Conservation (phyloP, 1,140 invertebrate genomes). For the Cydia amplana region DNA sequence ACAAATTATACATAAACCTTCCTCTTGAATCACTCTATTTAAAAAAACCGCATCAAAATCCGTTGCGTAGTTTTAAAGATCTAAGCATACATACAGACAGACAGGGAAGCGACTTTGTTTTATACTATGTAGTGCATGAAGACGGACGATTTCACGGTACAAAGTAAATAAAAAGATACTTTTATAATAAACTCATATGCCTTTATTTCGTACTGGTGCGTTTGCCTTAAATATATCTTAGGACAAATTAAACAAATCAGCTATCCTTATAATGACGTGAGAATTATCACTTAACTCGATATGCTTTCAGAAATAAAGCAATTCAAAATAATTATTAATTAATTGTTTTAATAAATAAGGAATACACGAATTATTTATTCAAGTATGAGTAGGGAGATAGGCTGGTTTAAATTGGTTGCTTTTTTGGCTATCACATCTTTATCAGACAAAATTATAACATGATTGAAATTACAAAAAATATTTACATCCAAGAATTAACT, state of each 20-base stretch:
- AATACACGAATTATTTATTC: conserved; percentile 44
- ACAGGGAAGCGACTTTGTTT: too few relatives aligned
- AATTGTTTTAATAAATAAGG: conserved; percentile 51
- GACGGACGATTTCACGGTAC: too few relatives aligned
- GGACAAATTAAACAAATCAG: conserved; percentile 70
- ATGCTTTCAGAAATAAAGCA: conserved; percentile 64
- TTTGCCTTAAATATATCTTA: conserved; percentile 75
- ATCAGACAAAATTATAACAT: too few relatives aligned
- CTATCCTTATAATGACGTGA: conserved; percentile 58
- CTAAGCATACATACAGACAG: too few relatives aligned
- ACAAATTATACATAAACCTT: too few relatives aligned
- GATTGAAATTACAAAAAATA: too few relatives aligned
- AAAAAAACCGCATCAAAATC: too few relatives aligned
- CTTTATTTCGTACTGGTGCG: conserved; percentile 78
- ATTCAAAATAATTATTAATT: conserved; percentile 47
- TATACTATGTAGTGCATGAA: too few relatives aligned
- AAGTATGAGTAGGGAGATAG: conserved; percentile 44
- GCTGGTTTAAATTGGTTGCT: background rate
- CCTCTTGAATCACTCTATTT: too few relatives aligned
- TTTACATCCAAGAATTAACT: too few relatives aligned
- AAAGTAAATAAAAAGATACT: conserved; percentile 28
- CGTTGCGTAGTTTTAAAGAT: too few relatives aligned
- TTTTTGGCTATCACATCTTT: background rate
- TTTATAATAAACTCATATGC: conserved; percentile 74
- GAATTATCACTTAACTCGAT: conserved; percentile 65